Evolutionary conservation across 1,140 invertebrate genomes (phyloP).

Genomic region (Andricus grossulariae): DNA sequence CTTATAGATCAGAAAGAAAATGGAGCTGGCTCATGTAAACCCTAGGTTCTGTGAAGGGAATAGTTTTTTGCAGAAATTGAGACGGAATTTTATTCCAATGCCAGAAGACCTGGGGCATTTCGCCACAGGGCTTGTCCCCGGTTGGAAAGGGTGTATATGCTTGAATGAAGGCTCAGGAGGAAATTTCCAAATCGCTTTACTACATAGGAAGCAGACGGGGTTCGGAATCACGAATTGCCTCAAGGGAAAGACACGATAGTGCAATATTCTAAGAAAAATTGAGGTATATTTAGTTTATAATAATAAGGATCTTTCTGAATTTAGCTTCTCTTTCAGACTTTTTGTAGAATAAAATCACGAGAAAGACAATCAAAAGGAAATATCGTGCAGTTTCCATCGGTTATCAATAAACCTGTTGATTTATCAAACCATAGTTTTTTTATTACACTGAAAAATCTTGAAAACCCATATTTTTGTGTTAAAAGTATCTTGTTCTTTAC

Average conservation of each 20-base stretch:
- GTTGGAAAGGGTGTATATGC: neutral
- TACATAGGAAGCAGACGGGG: neutral
- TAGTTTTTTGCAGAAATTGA: slow-evolving; percentile 20
- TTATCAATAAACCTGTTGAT: no score
- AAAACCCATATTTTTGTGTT: no score
- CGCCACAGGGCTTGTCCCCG: neutral
- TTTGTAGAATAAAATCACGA: no score
- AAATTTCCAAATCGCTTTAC: slow-evolving; percentile 17
- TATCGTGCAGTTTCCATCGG: neutral
- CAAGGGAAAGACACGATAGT: neutral
- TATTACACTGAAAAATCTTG: no score
- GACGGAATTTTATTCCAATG: neutral
- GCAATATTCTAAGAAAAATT: slow-evolving; percentile 3
- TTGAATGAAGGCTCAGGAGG: neutral
- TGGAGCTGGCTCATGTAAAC: slow-evolving; percentile 7
- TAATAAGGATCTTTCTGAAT: neutral
- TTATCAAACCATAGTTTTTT: no score
- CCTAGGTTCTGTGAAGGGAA: neutral
- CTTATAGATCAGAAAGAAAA: slow-evolving; percentile 13
- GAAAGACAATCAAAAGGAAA: neutral
- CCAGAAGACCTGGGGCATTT: slow-evolving; percentile 17
- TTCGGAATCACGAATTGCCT: neutral
- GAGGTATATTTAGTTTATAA: neutral
- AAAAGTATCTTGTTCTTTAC: no score
- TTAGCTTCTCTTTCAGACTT: no score